Evolutionary conservation across 1,140 invertebrate species (phyloP), one percentile per base, ranked within the genome.

Genomic region (Drosophila insularis): DNA sequence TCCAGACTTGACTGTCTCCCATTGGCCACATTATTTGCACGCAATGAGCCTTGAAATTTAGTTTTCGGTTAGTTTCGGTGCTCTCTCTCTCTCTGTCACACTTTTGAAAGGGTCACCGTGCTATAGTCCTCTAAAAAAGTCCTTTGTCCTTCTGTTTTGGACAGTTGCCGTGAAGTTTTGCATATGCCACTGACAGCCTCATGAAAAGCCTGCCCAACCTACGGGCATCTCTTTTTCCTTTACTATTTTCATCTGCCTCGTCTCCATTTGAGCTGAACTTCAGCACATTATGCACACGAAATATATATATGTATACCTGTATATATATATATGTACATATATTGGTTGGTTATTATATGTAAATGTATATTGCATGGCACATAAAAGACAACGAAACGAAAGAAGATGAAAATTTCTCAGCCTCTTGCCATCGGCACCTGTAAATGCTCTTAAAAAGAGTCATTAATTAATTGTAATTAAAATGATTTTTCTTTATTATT

Each of bases 1-100:
- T 17, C 39, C 55, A 59, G 13, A 64, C 54, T 39, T 67, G 40
- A 80, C 70, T 68, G 46, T 37, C 74, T 54, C 78, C 76, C 80
- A 81, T 87, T 87, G 82, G 82, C 82, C 82, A 89, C 82, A 86
- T 89, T 89, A 89, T 89, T 81, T 79, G 84, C 80, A 89, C 77
- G 77, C 84, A 89, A 89, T 89, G 84, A 89, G 84, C 85, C 84
- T 89, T 89, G 84, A 89, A 89, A 89, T 89, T 89, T 89, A 89
- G 84, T 89, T 89, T 89, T 89, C 71, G 85, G 80, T 77, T 84
- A 89, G 84, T 80, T 89, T 86, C 8, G 4, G 17, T 50, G 17
- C 43, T 19, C 43, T 17, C 40, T 2, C 14, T 14, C 17, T 10
- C 43, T 21, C 43, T 17, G 14, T 46, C 17, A 17, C 14, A 8